phyloP scores from a whole-genome alignment of 2,113 vertebrate species.

The Leptocoma aspasia region DNA sequence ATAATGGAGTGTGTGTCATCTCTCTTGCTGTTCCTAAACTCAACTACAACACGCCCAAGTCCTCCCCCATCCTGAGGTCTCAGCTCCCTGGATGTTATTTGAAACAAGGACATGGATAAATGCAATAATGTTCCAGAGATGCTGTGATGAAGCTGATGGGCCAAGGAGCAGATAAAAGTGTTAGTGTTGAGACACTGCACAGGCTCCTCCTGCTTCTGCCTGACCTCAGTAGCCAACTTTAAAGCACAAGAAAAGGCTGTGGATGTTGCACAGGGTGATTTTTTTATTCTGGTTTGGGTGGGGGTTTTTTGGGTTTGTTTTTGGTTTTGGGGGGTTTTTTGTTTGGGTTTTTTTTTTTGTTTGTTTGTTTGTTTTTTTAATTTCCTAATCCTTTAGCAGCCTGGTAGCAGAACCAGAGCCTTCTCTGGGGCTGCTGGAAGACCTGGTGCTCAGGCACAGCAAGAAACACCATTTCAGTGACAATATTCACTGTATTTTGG shows the following conservation, averaged over 20 bases:
- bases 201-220: background rate
- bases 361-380: fast-evolving
- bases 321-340: no score
- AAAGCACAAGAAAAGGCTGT: background rate
- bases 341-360: background rate
- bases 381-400: background rate
- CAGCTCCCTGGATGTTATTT: background rate
- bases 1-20: no score
- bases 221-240: background rate
- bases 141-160: background rate
- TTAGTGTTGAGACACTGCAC: background rate
- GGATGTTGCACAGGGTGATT: background rate
- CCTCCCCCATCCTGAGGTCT: background rate
- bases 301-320: no score
- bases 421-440: background rate
- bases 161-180: background rate
- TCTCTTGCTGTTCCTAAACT: no score
- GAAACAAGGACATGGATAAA: background rate
- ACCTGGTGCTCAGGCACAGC: background rate
- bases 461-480: background rate
- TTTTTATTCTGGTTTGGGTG: background rate
- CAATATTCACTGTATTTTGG: fast-evolving
- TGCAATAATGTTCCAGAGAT: fast-evolving
- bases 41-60: no score
- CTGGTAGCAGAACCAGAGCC: background rate